Conservation (phyloP, 2,113 vertebrate genomes). For the Bombycilla garrulus region DNA sequence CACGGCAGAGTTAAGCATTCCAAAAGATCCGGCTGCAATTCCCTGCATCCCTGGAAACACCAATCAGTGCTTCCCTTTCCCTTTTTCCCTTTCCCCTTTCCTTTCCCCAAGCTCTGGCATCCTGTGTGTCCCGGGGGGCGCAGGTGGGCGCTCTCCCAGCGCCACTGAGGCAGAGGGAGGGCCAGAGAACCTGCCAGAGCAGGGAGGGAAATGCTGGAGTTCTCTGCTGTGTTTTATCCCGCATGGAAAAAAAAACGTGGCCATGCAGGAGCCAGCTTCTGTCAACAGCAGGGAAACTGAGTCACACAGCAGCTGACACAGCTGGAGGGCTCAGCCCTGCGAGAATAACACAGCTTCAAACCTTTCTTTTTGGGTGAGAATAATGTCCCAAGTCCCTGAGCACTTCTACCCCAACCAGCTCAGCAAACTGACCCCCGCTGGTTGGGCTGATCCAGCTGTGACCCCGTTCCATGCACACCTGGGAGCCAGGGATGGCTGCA, state of each 20-base stretch:
- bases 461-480: neutral
- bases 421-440: neutral
- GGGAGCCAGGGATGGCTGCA: neutral
- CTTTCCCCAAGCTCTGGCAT: neutral
- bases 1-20: neutral
- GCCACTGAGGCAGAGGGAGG: neutral
- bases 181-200: neutral
- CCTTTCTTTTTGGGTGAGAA: neutral
- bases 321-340: neutral
- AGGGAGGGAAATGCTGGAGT: neutral
- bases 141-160: neutral
- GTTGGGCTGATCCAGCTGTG: neutral
- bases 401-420: neutral
- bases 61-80: neutral
- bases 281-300: neutral
- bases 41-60: neutral
- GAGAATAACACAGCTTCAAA: neutral
- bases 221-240: neutral
- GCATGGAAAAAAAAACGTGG: accelerated
- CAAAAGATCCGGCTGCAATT: neutral
- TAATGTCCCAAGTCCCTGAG: neutral
- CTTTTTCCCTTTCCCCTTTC: neutral
- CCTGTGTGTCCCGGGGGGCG: accelerated
- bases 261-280: accelerated
- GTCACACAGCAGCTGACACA: neutral